Conservation (phyloP, 2,797 vertebrate genomes). For the Aselliscus stoliczkanus region DNA sequence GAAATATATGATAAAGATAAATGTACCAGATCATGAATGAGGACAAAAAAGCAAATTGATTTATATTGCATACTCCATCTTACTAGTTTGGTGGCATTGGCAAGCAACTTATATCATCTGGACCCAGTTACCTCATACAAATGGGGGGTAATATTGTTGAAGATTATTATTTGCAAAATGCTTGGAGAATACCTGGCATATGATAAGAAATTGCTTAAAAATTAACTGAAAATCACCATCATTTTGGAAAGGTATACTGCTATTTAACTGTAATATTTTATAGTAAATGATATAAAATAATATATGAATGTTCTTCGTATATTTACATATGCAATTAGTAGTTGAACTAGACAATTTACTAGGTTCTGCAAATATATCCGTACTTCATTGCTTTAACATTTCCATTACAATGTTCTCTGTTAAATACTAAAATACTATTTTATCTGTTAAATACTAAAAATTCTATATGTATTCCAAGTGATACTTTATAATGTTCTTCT, state of each 20-base stretch:
- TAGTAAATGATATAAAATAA: neutral
- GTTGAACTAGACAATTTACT: neutral
- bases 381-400: neutral
- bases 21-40: neutral
- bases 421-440: neutral
- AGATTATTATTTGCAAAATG: neutral
- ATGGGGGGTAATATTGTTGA: neutral
- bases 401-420: neutral
- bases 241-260: neutral
- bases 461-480: neutral
- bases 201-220: neutral
- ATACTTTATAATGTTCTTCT: neutral
- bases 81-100: neutral
- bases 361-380: neutral
- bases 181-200: neutral
- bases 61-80: neutral
- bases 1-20: neutral
- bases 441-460: neutral
- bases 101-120: neutral
- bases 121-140: neutral
- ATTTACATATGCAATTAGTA: neutral
- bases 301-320: neutral
- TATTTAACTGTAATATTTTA: neutral
- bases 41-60: neutral
- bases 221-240: neutral